A percentile compares a stretch with the other conserved stretches of the same genome.
Evolutionary conservation across 2,113 vertebrate genomes (phyloP).

Genomic region (Phainopepla nitens): DNA sequence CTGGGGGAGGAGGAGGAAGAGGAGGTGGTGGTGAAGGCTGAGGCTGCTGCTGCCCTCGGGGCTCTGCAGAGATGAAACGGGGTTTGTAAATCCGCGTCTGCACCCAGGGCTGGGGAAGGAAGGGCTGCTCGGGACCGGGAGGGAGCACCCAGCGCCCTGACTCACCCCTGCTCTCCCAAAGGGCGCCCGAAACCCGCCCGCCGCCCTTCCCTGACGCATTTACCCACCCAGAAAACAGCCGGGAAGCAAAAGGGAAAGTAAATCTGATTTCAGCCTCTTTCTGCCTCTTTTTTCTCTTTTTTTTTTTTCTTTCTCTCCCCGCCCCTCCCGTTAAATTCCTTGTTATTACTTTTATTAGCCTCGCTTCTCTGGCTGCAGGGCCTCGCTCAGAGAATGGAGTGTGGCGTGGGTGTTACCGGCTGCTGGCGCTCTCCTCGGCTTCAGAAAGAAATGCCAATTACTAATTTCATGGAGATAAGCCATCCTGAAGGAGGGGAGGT

Average conservation of each 20-base stretch:
- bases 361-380: constrained; percentile 16
- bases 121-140: not conserved
- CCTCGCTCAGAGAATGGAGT: not conserved
- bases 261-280: constrained; percentile 6
- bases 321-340: not conserved
- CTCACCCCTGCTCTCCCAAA: not conserved
- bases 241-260: not conserved
- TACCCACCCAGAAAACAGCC: not conserved
- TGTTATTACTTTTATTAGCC: constrained; percentile 32
- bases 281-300: not conserved
- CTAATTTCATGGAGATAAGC: constrained; percentile 60
- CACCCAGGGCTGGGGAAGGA: not conserved
- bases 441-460: constrained; percentile 28
- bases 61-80: not conserved
- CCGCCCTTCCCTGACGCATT: not conserved
- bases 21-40: not conserved
- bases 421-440: constrained; percentile 21
- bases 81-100: not conserved
- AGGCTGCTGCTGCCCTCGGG: not conserved
- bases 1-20: not conserved
- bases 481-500: not conserved
- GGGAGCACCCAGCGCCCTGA: not conserved
- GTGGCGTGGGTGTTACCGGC: constrained; percentile 36
- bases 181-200: not conserved
- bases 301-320: rapidly evolving